Conservation (phyloP, 2,113 vertebrate species). For the Tragelaphus buxtoni region DNA sequence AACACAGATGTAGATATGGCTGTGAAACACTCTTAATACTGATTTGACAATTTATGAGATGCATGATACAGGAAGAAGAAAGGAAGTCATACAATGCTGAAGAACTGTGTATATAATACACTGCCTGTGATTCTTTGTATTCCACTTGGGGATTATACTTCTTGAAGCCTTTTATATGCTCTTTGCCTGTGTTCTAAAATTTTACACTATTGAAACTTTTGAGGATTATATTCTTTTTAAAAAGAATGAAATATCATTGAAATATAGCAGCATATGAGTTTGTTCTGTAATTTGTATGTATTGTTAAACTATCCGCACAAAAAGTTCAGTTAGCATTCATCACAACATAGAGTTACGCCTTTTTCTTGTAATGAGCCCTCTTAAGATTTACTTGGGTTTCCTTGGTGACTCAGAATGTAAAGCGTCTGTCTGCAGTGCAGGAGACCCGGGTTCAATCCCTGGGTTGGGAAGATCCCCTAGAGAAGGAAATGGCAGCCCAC, state of each 20-base stretch:
- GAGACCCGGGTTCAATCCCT: no score
- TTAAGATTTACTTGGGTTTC: not conserved
- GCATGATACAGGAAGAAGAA: not conserved
- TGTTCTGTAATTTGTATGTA: not conserved
- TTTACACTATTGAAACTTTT: not conserved
- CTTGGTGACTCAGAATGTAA: no score
- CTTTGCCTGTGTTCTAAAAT: not conserved
- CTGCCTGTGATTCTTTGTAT: not conserved
- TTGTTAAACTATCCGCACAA: not conserved
- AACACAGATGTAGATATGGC: not conserved
- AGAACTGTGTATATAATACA: not conserved
- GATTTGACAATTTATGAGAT: not conserved
- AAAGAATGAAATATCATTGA: not conserved
- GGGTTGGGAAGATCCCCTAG: no score
- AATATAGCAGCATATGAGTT: not conserved
- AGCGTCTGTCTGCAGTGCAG: no score
- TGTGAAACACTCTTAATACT: not conserved
- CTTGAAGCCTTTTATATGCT: not conserved
- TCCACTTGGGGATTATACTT: not conserved
- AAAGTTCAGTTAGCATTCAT: not conserved
- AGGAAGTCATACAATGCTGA: not conserved
- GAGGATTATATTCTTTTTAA: not conserved
- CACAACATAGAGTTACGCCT: not conserved
- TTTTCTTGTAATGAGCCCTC: not conserved
- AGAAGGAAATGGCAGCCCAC: no score